A percentile compares a stretch with the other conserved stretches of the same genome.
Conservation (phyloP, 2,113 vertebrate genomes). For the Heteronetta atricapilla region DNA sequence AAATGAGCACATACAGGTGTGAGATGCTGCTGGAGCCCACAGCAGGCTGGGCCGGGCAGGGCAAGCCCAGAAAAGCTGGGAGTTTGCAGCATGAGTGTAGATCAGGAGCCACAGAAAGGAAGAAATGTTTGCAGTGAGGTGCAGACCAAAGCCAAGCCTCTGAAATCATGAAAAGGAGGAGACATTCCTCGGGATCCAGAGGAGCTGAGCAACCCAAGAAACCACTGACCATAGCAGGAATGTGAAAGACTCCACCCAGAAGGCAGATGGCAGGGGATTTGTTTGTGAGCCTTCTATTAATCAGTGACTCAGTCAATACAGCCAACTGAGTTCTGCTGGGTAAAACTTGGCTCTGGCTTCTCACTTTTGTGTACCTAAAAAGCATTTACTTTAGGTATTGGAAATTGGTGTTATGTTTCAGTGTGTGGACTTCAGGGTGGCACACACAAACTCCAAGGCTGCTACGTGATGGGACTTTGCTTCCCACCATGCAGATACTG, state of each 20-base stretch:
- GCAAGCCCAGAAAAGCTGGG: not conserved
- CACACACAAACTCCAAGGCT: not conserved
- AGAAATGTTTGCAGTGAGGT: not conserved
- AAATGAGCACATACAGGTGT: accelerated
- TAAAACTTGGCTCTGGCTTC: not conserved
- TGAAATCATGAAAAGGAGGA: constrained; percentile 38
- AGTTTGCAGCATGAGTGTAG: not conserved
- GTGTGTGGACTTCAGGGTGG: not conserved
- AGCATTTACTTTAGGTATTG: not conserved
- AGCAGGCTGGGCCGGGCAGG: not conserved
- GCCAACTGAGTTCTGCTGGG: not conserved
- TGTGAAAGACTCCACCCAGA: constrained; percentile 34
- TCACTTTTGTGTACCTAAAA: not conserved
- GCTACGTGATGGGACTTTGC: not conserved
- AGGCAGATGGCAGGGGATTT: constrained; percentile 10
- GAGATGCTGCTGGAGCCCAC: not conserved
- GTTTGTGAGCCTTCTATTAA: constrained; percentile 19
- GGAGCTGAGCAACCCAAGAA: constrained; percentile 20
- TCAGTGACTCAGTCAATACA: not conserved
- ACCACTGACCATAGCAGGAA: constrained; percentile 34
- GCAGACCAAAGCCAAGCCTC: not conserved
- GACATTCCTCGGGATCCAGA: constrained; percentile 19
- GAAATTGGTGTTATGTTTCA: not conserved
- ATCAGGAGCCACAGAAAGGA: not conserved
- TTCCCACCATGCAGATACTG: not conserved